These are phyloP conservation scores for Neelides folsomi DNA, from an alignment of 2,888 invertebrate genomes.

Conservation along the genomic window DNA sequence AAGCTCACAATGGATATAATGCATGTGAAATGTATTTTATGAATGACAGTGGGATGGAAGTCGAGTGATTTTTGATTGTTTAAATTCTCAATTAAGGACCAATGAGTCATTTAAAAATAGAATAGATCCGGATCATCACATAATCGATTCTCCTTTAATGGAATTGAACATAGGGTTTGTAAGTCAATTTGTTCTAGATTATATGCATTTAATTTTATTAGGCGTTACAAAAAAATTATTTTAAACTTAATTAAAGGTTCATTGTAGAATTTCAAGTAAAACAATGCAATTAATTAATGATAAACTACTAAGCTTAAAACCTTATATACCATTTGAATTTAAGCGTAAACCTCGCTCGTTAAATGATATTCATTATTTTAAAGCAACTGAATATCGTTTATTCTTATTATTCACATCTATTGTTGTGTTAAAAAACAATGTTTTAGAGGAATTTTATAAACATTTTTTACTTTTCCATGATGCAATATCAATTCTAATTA, in stretches of 20 bases:
- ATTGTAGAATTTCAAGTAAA: conserved; percentile 3
- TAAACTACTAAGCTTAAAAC: not conserved
- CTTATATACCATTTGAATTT: conserved; percentile 8
- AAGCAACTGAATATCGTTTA: conserved; percentile 13
- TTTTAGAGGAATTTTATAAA: conserved; percentile 3
- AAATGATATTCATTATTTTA: conserved; percentile 10
- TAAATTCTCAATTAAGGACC: too few relatives aligned
- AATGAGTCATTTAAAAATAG: too few relatives aligned
- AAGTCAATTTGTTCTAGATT: conserved; percentile 33
- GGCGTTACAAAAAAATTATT: conserved; percentile 34
- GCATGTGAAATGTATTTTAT: too few relatives aligned
- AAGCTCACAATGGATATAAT: too few relatives aligned
- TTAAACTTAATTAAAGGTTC: conserved; percentile 31
- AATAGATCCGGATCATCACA: conserved; percentile 15
- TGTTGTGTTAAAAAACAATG: not conserved
- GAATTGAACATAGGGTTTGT: conserved; percentile 29
- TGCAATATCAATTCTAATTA: conserved; percentile 12
- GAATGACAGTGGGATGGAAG: too few relatives aligned
- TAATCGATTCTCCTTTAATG: conserved; percentile 26
- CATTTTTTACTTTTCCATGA: conserved; percentile 12
- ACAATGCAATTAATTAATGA: conserved; percentile 2
- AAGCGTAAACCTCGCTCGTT: conserved; percentile 9
- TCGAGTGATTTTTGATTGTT: too few relatives aligned
- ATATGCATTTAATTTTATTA: conserved; percentile 35
- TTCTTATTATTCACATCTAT: conserved; percentile 14